A percentile compares a stretch with the other conserved stretches of the same genome.
These are phyloP conservation scores for Drosophila kokeensis DNA, from an alignment of 2,888 invertebrate species.

Conservation along the genomic window DNA sequence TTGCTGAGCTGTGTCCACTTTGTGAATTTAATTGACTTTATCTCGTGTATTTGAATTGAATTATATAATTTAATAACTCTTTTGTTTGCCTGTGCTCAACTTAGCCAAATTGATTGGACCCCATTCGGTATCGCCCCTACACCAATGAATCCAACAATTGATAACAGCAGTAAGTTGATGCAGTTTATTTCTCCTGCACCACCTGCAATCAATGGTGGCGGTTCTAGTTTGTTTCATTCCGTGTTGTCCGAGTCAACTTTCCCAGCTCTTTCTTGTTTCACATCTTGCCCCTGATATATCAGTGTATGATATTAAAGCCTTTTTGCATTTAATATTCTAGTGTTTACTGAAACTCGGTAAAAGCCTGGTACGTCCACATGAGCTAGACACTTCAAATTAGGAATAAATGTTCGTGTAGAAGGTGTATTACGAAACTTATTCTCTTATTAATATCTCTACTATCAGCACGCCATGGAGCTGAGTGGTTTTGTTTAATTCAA, in stretches of 20 bases:
- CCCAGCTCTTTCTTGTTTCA: too few relatives aligned
- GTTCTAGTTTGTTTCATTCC: too few relatives aligned
- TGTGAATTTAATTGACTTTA: background rate
- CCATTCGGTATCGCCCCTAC: too few relatives aligned
- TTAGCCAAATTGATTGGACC: too few relatives aligned
- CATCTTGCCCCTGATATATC: too few relatives aligned
- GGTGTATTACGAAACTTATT: background rate
- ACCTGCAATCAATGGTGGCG: too few relatives aligned
- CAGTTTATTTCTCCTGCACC: too few relatives aligned
- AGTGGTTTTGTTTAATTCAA: background rate
- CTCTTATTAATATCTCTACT: background rate
- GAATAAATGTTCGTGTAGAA: background rate
- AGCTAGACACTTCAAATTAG: background rate
- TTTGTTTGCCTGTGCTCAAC: background rate
- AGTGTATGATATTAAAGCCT: too few relatives aligned
- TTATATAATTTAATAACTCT: background rate
- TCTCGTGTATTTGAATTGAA: background rate
- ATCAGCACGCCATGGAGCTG: background rate
- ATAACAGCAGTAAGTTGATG: too few relatives aligned
- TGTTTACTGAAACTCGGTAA: background rate
- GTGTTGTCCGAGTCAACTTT: too few relatives aligned
- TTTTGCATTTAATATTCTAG: background rate
- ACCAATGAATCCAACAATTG: too few relatives aligned
- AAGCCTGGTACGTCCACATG: background rate
- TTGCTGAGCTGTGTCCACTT: background rate